Evolutionary conservation across 2,797 vertebrate genomes (phyloP).

Genomic region (Chloroceryle amazona): DNA sequence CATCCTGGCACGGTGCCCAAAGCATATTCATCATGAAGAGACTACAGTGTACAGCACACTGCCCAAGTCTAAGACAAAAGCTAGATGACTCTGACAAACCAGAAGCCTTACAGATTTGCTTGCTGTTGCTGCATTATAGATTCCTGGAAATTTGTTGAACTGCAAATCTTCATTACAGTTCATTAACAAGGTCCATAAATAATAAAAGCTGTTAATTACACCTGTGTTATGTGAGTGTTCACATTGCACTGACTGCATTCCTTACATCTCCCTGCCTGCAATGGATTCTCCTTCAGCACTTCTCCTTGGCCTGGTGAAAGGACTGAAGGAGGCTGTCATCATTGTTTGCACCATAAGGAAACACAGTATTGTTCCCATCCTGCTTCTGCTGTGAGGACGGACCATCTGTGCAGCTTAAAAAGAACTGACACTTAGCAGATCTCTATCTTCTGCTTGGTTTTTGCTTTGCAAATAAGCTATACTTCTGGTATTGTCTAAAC

Average conservation of each 20-base stretch:
- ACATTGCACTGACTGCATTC: background rate
- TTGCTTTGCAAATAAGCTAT: background rate
- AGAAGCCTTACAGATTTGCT: background rate
- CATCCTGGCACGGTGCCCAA: background rate
- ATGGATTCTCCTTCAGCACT: background rate
- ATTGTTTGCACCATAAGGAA: background rate
- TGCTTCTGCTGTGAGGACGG: background rate
- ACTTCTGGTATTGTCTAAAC: background rate
- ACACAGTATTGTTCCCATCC: background rate
- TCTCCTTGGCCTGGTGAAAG: background rate
- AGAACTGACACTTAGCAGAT: background rate
- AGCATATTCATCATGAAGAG: background rate
- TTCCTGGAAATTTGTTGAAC: background rate
- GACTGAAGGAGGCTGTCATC: background rate
- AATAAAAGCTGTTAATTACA: background rate
- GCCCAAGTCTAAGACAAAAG: slow-evolving; percentile 14
- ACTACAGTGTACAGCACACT: background rate
- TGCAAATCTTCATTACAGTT: background rate
- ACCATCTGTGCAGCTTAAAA: background rate
- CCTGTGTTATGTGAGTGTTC: background rate
- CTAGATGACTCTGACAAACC: background rate
- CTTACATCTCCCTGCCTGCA: background rate
- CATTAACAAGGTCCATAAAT: background rate
- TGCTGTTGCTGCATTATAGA: background rate
- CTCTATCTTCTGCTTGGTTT: background rate